These are phyloP conservation scores for Ranitomeya imitator DNA, from an alignment of 2,113 vertebrate species.

Conservation along the genomic window DNA sequence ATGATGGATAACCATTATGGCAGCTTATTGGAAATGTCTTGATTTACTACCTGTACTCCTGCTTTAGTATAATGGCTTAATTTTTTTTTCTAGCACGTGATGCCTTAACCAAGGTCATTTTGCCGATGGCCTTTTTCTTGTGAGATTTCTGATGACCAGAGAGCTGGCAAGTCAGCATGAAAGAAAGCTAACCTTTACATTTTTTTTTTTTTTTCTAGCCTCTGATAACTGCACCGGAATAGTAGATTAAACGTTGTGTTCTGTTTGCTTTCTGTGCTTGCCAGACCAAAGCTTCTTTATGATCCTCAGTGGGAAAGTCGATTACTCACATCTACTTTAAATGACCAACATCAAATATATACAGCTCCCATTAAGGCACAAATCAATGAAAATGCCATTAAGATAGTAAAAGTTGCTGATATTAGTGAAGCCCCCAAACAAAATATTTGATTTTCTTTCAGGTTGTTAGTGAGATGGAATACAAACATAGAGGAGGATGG, in stretches of 20 bases:
- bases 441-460: conserved; percentile 97
- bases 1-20: conserved; percentile 99
- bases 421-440: conserved; percentile 95
- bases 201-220: conserved; percentile 76
- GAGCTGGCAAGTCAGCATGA: conserved; percentile 68
- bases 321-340: conserved; percentile 98
- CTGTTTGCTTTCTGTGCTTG: conserved; percentile 78
- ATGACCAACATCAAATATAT: conserved; percentile 97
- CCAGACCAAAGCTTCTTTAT: conserved; percentile 89
- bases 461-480: conserved; percentile 86
- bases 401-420: conserved; percentile 94
- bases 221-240: conserved; percentile 80
- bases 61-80: conserved; percentile 99
- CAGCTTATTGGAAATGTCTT: conserved; percentile 99
- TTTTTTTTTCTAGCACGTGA: conserved; percentile 96
- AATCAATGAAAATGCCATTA: conserved; percentile 99
- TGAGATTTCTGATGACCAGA: conserved; percentile 92
- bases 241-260: conserved; percentile 87
- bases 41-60: conserved; percentile 96
- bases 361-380: conserved; percentile 90
- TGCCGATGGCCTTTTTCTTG: conserved; percentile 94
- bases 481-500: conserved; percentile 78
- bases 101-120: conserved; percentile 99
- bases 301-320: conserved; percentile 88
- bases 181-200: conserved; percentile 71